Base-by-base conservation (phyloP, 2,113 vertebrate genomes). In the Acanthochromis polyacanthus region DNA sequence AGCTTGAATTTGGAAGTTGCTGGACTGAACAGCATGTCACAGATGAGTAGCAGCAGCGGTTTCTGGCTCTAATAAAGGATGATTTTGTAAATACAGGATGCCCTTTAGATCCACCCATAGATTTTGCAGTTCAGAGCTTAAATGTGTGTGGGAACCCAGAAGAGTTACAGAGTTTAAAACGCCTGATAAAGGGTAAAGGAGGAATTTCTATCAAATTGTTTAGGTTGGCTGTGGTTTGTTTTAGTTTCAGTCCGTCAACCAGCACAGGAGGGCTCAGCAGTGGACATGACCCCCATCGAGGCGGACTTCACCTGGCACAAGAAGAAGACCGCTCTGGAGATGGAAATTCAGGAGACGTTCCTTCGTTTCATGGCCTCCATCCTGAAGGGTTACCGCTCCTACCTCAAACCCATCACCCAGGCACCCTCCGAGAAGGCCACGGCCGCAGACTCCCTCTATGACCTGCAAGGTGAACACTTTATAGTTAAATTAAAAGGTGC, bases 271-370 rank as follows among this genome's bases (percentile, higher is more conserved):
- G 90, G 91, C 68, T 96, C 94, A 2, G 96, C 96, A 0, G 92
- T 98, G 40, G 97, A 98, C 84, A 96, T 98, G 96, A 96, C 97
- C n/a, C 97, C 98, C 60, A 98, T 99, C 46, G 98, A 99, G 83
- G 97, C 96, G 19, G 98, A 99, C 88, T 98, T 99, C 83, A 96
- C 96, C 5, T 98, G 97, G 97, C 96, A 98, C 79, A 99, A 97
- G 88, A 99, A 96, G 92, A 97, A 95, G 94, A 97, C 70, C 0
- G 92, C 95, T 20, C 90, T 99, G 7, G 98, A 99, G 91, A 97
- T 98, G 97, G 97, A 98, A 87, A 97, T 98, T 88, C 98, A 99
- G 78, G 98, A 99, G 76, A 93, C 96, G 46, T 99, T 99, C 90
- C 94, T 99, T 1, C 96, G 96, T 73, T 99, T 99, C 88, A 99